Evolutionary conservation across 2,888 invertebrate genomes (phyloP).

Genomic region (Orthosia gracilis): DNA sequence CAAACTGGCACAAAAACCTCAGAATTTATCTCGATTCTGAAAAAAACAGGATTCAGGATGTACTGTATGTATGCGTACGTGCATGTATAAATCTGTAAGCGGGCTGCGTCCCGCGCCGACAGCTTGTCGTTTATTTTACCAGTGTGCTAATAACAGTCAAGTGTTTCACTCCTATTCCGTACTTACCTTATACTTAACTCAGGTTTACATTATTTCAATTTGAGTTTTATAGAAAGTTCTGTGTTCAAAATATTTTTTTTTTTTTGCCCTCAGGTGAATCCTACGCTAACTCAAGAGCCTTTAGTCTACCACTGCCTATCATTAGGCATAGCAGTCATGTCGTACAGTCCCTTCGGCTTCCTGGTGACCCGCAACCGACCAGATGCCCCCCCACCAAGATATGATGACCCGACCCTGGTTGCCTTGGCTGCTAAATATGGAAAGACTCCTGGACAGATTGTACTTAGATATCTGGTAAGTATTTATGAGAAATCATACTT

Average conservation of each 20-base stretch:
- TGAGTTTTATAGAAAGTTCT: neutral
- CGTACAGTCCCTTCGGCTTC: constrained; percentile 93
- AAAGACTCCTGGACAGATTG: constrained; percentile 92
- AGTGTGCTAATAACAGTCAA: too few species aligned
- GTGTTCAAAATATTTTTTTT: neutral
- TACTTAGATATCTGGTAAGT: constrained; percentile 93
- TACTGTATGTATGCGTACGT: too few species aligned
- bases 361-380: constrained; percentile 75
- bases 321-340: constrained; percentile 92
- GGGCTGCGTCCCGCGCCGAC: too few species aligned
- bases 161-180: too few species aligned
- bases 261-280: constrained; percentile 91
- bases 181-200: too few species aligned
- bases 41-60: too few species aligned
- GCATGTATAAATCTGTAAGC: too few species aligned
- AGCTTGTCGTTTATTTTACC: too few species aligned
- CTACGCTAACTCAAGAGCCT: constrained; percentile 93
- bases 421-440: constrained; percentile 92
- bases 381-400: constrained; percentile 83
- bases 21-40: too few species aligned
- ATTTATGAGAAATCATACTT: too few species aligned
- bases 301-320: constrained; percentile 93
- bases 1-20: too few species aligned
- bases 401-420: constrained; percentile 90
- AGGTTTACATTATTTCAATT: too few species aligned